phyloP scores from a whole-genome alignment of 2,113 vertebrate genomes.

The Grammomys dolichurus region DNA sequence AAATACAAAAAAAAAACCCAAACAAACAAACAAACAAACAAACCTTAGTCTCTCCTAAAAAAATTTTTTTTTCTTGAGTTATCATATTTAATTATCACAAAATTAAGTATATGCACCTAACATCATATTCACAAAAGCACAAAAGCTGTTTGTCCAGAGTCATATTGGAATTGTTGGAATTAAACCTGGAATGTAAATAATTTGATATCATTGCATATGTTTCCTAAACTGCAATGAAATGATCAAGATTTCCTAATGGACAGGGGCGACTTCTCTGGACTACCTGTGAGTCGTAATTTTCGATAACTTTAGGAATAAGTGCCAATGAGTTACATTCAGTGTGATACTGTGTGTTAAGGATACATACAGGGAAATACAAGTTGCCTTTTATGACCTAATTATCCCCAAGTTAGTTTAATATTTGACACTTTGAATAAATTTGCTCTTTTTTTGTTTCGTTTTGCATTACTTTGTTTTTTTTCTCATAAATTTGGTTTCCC shows the following conservation, averaged over 20 bases:
- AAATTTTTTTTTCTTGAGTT: not conserved
- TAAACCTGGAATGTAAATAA: not conserved
- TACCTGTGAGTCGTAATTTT: constrained; percentile 9
- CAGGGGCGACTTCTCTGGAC: not conserved
- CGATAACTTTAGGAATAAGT: not conserved
- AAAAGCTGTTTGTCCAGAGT: not conserved
- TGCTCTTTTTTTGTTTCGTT: too few relatives aligned
- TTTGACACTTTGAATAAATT: not conserved
- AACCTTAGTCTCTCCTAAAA: not conserved
- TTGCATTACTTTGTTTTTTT: not conserved
- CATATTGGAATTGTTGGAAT: not conserved
- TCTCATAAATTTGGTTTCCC: not conserved
- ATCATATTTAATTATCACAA: not conserved
- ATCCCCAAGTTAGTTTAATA: not conserved
- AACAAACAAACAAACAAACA: too few relatives aligned
- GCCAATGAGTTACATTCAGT: not conserved
- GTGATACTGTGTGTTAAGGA: not conserved
- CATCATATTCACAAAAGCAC: not conserved
- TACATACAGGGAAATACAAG: not conserved
- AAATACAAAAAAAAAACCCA: not conserved
- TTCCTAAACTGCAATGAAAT: not conserved
- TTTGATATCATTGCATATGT: not conserved
- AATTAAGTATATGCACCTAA: not conserved
- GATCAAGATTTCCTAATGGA: not conserved
- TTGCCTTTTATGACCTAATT: not conserved